These are phyloP conservation scores for Apteryx owenii DNA, from an alignment of 2,113 vertebrate species.

Conservation along the genomic window DNA sequence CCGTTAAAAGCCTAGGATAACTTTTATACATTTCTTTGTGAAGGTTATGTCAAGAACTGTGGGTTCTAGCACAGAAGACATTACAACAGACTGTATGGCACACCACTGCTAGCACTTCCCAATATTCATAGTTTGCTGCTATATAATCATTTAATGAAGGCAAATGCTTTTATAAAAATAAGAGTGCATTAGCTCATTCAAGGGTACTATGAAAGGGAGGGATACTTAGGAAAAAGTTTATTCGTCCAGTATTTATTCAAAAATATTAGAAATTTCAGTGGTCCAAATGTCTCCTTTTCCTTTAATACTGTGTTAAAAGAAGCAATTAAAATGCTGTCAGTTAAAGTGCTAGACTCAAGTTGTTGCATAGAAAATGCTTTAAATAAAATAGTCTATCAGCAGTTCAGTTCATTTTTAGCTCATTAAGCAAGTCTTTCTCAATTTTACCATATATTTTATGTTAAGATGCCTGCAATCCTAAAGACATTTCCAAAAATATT, in stretches of 20 bases:
- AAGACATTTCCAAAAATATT: conserved; percentile 42
- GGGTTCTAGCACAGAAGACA: neutral
- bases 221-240: neutral
- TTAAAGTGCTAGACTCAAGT: neutral
- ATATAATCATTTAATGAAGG: neutral
- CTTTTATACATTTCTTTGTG: neutral
- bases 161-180: neutral
- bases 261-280: neutral
- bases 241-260: neutral
- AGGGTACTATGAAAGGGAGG: neutral
- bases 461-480: neutral
- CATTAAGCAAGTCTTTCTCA: neutral
- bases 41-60: neutral
- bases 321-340: neutral
- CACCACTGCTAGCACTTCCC: neutral
- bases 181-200: neutral
- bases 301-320: neutral
- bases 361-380: neutral
- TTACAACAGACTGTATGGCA: neutral
- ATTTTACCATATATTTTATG: neutral
- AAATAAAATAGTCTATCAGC: neutral
- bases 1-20: neutral
- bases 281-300: neutral
- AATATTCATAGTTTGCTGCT: neutral
- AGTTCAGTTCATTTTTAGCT: conserved; percentile 16